Conservation (phyloP, 2,113 vertebrate genomes). For the Eubucco bourcierii region DNA sequence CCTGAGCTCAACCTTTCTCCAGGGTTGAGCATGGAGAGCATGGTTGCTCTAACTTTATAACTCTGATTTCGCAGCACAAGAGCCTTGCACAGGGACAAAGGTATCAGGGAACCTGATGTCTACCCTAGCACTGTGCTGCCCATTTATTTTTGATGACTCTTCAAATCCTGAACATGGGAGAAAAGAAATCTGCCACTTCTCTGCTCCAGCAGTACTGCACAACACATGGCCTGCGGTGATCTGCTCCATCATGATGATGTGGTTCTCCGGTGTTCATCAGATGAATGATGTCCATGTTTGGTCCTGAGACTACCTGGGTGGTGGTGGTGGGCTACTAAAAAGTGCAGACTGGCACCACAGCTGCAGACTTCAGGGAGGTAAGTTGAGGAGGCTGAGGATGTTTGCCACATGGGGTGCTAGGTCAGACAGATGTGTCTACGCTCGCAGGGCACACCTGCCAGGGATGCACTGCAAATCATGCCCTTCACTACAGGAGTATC, state of each 20-base stretch:
- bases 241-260: not conserved
- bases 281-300: not conserved
- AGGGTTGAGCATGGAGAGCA: not conserved
- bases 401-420: not conserved
- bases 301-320: not conserved
- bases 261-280: not conserved
- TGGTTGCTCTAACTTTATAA: not conserved
- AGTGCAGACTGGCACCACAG: not conserved
- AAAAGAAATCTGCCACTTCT: not conserved
- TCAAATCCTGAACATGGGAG: not conserved
- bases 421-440: not conserved
- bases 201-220: not conserved
- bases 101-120: not conserved
- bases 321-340: not conserved
- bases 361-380: not conserved
- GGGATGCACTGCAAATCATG: not conserved
- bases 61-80: not conserved
- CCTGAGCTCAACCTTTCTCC: accelerated
- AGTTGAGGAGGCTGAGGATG: not conserved
- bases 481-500: not conserved
- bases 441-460: not conserved
- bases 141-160: not conserved
- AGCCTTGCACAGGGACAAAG: not conserved
- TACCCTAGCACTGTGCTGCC: not conserved
- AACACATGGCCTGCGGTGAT: accelerated